These are phyloP conservation scores for Perognathus longimembris DNA, from an alignment of 2,113 vertebrate species.

Conservation along the genomic window DNA sequence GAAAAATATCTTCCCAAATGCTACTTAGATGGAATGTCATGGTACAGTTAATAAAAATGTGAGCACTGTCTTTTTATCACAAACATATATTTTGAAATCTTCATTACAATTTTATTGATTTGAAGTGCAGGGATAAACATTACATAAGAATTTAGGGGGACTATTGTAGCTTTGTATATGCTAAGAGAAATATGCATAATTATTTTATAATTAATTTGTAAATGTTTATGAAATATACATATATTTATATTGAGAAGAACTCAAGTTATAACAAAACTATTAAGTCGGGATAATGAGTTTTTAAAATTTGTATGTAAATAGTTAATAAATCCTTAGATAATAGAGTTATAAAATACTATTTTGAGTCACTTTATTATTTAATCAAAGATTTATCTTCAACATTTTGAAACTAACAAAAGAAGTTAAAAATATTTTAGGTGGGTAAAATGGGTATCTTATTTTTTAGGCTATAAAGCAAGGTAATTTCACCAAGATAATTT, in stretches of 20 bases:
- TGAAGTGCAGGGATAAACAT: neutral
- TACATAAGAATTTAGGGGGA: neutral
- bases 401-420: neutral
- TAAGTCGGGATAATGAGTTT: neutral
- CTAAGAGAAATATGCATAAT: neutral
- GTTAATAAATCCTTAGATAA: neutral
- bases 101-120: neutral
- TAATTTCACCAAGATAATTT: neutral
- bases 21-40: neutral
- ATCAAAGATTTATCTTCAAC: neutral
- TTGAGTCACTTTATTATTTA: neutral
- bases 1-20: neutral
- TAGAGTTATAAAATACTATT: neutral
- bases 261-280: neutral
- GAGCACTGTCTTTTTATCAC: neutral
- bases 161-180: neutral
- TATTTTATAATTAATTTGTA: neutral
- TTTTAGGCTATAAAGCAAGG: neutral
- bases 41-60: neutral
- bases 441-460: neutral
- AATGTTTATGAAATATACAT: neutral
- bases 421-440: neutral
- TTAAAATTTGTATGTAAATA: neutral
- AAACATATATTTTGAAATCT: neutral
- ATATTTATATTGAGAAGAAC: neutral